A percentile compares a stretch with the other conserved stretches of the same genome.
Conservation (phyloP, 2,113 vertebrate species). For the Potamarius usumacintae region DNA sequence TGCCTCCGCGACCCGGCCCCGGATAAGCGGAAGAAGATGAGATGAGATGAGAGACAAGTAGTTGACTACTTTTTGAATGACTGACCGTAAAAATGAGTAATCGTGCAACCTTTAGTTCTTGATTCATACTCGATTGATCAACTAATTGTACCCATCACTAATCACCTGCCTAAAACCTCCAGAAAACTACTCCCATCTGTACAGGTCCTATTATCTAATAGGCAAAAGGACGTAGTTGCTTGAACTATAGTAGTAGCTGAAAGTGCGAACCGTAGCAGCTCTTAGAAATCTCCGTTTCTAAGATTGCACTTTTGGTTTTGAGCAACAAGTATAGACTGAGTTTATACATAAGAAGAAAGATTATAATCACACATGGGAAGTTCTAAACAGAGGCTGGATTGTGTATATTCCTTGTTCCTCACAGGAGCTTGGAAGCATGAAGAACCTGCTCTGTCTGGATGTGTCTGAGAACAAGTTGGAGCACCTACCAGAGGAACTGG, state of each 20-base stretch:
- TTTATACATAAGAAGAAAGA: background rate
- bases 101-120: background rate
- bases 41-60: too few relatives aligned
- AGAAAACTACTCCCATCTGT: background rate
- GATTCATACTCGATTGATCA: background rate
- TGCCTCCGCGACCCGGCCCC: too few relatives aligned
- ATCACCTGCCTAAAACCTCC: background rate
- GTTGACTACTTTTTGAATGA: too few relatives aligned
- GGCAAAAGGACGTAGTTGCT: background rate
- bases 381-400: background rate
- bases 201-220: background rate
- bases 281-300: background rate
- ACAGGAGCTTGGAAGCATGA: conserved; percentile 91
- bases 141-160: background rate
- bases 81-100: background rate
- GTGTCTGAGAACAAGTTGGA: conserved; percentile 97
- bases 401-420: conserved; percentile 45
- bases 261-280: too few relatives aligned
- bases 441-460: conserved; percentile 92
- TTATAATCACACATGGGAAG: background rate
- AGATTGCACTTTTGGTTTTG: background rate
- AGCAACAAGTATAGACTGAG: background rate
- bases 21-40: too few relatives aligned
- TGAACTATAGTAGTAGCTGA: background rate
- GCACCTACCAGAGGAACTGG: conserved; percentile 90